A percentile compares a stretch with the other conserved stretches of the same genome.
phyloP scores from a whole-genome alignment of 2,797 vertebrate genomes.

The Poeciliopsis turneri region DNA sequence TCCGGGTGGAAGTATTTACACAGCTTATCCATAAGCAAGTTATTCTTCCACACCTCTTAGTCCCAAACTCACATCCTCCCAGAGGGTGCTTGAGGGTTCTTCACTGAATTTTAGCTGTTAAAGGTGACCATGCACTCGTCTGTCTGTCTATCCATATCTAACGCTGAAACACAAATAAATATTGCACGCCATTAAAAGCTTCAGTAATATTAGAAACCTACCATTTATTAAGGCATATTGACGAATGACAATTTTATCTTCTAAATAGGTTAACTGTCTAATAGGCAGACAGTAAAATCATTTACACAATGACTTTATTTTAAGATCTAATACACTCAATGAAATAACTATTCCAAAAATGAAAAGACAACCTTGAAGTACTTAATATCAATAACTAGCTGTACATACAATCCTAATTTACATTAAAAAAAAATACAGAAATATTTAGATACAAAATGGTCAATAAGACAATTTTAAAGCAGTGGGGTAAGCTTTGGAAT shows the following conservation, averaged over 20 bases:
- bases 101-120: too few relatives aligned
- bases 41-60: too few relatives aligned
- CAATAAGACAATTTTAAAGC: constrained; percentile 47
- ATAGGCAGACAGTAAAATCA: neutral
- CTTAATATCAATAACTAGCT: constrained; percentile 2
- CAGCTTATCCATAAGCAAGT: too few relatives aligned
- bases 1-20: neutral
- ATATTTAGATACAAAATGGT: constrained; percentile 51
- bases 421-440: constrained; percentile 25
- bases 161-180: too few relatives aligned
- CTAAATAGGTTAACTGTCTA: neutral
- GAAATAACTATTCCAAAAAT: constrained; percentile 16
- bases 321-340: constrained; percentile 21
- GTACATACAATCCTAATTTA: constrained; percentile 38
- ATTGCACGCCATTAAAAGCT: too few relatives aligned
- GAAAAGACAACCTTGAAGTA: constrained; percentile 19
- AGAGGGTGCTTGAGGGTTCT: too few relatives aligned
- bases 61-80: too few relatives aligned
- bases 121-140: too few relatives aligned
- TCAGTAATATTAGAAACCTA: too few relatives aligned
- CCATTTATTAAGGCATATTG: too few relatives aligned
- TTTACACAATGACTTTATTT: constrained; percentile 12
- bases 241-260: neutral
- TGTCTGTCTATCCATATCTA: too few relatives aligned
- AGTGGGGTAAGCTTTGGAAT: constrained; percentile 54